These are phyloP conservation scores for Coracias cyanogaster DNA, from an alignment of 2,797 vertebrate species.

Conservation along the genomic window DNA sequence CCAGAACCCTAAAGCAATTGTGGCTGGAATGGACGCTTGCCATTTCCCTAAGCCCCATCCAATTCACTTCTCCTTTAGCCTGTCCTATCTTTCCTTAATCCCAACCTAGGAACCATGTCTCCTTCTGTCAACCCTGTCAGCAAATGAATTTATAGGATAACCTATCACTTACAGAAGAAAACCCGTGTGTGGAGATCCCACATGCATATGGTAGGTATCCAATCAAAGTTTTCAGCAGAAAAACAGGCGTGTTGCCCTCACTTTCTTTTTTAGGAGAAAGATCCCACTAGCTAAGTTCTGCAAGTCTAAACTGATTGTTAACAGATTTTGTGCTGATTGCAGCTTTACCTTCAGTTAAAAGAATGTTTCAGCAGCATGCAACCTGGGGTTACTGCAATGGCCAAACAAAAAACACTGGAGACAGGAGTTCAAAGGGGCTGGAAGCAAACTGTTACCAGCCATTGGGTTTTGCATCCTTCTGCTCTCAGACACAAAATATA, in stretches of 20 bases:
- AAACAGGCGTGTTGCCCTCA: neutral
- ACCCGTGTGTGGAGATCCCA: neutral
- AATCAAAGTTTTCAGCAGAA: neutral
- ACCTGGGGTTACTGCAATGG: neutral
- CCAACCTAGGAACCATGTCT: neutral
- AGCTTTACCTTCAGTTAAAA: slow-evolving; percentile 7
- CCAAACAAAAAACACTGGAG: neutral
- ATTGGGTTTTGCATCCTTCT: neutral
- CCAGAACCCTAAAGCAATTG: slow-evolving; percentile 7
- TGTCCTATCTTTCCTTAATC: neutral
- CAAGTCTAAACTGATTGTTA: slow-evolving; percentile 33
- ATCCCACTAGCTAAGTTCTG: neutral
- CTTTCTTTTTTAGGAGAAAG: neutral
- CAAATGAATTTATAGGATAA: neutral
- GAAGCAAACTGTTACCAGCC: neutral
- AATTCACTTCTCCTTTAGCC: neutral
- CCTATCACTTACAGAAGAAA: neutral
- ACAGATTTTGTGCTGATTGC: neutral
- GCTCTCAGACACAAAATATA: neutral
- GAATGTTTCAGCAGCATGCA: neutral
- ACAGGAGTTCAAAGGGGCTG: neutral
- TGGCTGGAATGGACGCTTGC: slow-evolving; percentile 5
- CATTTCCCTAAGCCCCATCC: neutral
- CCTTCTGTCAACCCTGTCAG: neutral
- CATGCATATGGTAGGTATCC: neutral